These are phyloP conservation scores for Drosophila parabipectinata DNA, from an alignment of 1,140 invertebrate species.

Conservation along the genomic window DNA sequence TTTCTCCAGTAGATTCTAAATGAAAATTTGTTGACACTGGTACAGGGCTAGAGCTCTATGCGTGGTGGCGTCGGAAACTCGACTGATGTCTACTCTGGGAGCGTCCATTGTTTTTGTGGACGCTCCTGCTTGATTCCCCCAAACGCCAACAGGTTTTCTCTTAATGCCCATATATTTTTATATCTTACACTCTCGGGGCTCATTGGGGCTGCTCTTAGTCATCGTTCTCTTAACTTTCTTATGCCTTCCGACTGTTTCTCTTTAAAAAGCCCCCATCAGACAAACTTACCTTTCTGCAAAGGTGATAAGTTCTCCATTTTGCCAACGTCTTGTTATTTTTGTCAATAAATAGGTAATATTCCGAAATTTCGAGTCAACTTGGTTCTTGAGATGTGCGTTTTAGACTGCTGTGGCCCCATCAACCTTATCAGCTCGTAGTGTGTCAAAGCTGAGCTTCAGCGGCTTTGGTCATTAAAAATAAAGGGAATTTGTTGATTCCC, in stretches of 20 bases:
- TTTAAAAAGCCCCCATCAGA: too few relatives aligned
- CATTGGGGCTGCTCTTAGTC: not conserved
- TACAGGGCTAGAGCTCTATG: constrained; percentile 5
- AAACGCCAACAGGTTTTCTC: constrained; percentile 9
- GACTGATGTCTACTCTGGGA: constrained; percentile 44
- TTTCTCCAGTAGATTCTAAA: constrained; percentile 36
- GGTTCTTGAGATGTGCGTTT: constrained; percentile 29
- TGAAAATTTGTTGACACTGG: constrained; percentile 5
- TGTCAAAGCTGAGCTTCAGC: constrained; percentile 22
- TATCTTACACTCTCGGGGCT: constrained; percentile 2
- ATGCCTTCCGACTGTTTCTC: not conserved
- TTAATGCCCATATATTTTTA: not conserved
- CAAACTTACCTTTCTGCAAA: constrained; percentile 41
- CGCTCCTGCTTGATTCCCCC: constrained; percentile 6
- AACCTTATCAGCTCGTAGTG: constrained; percentile 21
- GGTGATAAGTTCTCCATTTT: constrained; percentile 24
- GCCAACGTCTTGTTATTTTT: not conserved
- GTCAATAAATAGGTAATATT: not conserved
- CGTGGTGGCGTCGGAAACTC: not conserved
- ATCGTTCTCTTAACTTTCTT: not conserved
- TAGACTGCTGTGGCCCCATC: constrained; percentile 31
- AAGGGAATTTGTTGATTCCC: constrained; percentile 7
- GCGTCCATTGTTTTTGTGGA: constrained; percentile 19
- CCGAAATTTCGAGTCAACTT: constrained; percentile 14
- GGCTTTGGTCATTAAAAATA: constrained; percentile 18